A percentile compares a stretch with the other conserved stretches of the same genome.
Evolutionary conservation across 2,888 invertebrate species (phyloP).

Genomic region (Pasiphila rectangulata): DNA sequence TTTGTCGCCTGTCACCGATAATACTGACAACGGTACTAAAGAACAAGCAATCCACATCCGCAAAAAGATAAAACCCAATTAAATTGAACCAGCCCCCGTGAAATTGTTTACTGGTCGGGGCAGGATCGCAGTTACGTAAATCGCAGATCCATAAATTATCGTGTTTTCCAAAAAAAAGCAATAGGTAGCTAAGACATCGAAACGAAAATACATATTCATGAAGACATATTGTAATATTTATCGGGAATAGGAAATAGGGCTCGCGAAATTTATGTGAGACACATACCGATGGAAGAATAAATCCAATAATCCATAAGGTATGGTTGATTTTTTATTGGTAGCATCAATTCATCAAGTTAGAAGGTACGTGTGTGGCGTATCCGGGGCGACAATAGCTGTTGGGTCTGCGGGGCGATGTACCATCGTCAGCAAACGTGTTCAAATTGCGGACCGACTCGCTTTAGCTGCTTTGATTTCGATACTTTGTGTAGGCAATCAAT

Average conservation of each 20-base stretch:
- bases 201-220: conserved; percentile 23
- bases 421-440: conserved; percentile 58
- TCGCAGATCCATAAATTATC: conserved; percentile 21
- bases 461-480: conserved; percentile 34
- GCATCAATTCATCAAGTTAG: conserved; percentile 59
- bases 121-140: conserved; percentile 34
- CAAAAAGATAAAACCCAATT: conserved; percentile 76
- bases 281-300: conserved; percentile 19
- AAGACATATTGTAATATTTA: conserved; percentile 24
- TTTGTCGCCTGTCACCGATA: conserved; percentile 66
- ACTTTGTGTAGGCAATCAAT: conserved; percentile 17
- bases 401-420: conserved; percentile 45
- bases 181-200: conserved; percentile 18
- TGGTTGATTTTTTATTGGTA: conserved; percentile 30
- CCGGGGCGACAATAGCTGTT: conserved; percentile 54
- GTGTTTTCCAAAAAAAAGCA: conserved; percentile 21
- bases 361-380: conserved; percentile 47
- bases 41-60: conserved; percentile 47
- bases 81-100: conserved; percentile 73
- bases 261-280: conserved; percentile 31
- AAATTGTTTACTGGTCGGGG: conserved; percentile 74
- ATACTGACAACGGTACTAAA: conserved; percentile 66
- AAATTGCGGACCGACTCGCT: conserved; percentile 40
- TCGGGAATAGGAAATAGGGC: conserved; percentile 18
- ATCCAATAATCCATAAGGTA: conserved; percentile 25